Base-by-base conservation (phyloP, 2,113 vertebrate species). In the Neogobius melanostomus region DNA sequence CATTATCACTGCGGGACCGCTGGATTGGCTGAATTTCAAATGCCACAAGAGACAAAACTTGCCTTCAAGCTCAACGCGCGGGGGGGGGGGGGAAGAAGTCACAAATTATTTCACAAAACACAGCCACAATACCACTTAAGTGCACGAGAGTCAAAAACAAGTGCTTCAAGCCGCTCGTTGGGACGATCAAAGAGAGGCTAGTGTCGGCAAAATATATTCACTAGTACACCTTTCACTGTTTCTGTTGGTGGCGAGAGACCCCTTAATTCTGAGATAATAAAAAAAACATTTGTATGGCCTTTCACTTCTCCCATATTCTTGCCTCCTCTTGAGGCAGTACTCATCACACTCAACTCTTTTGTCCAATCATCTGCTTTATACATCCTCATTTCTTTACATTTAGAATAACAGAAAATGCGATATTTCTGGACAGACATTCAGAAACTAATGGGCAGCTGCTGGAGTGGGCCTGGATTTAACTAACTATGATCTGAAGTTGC, bases 21-120 rank as follows among this genome's bases (percentile, higher is more conserved):
- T 77, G 63, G 75, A 75, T 77, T 67, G 52, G 64, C 68, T 68
- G 69, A 81, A 79, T 71, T 75, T 71, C 45, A 79, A 82, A 77
- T 59, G 15, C 66, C 74, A 68, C 44, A 28, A 54, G 76, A 74
- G 74, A 81, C 9, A 71, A 71, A 5, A 64, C 47, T 62, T 75
- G 68, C 77, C 59, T 66, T 28, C 11, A 28, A 77, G 74, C 66
- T 49, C 61, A 66, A 60, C 60, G 61, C 9, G 63, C 54, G 79
- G 45, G 66, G 12, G 5, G 28, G 28, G 28, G 28, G 28, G 28
- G 4, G 28, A 0, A 43, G 8, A 74, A 71, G 51, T 68, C 9
- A 66, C 15, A 66, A 66, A 70, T 69, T 72, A 51, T 68, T 62
- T 12, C 50, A 16, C 9, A 36, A 63, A 71, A 75, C 59, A 17